Conservation (phyloP, 2,113 vertebrate species). For the Sclerurus mexicanus region DNA sequence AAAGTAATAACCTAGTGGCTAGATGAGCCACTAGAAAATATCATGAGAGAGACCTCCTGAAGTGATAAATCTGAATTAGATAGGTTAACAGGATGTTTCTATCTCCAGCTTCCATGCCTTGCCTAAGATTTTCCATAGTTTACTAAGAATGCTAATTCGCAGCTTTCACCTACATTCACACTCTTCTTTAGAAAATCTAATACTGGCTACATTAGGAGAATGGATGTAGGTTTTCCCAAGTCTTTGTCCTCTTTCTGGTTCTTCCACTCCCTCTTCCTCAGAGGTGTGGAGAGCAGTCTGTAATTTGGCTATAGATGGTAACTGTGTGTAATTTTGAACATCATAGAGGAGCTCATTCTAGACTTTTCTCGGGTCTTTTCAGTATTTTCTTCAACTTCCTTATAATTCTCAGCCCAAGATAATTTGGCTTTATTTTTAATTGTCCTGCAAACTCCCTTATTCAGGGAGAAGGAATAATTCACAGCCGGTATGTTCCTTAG, state of each 20-base stretch:
- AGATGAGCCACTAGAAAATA: not conserved
- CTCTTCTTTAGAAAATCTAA: not conserved
- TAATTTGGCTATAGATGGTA: not conserved
- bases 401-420: not conserved
- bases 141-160: not conserved
- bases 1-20: not conserved
- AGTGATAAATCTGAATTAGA: not conserved
- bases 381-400: not conserved
- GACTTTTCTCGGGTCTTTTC: not conserved
- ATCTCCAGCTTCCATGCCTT: not conserved
- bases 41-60: not conserved
- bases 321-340: not conserved
- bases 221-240: not conserved
- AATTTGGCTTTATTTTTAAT: conserved; percentile 3
- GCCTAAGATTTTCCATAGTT: not conserved
- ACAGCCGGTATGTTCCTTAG: not conserved
- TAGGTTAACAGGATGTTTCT: not conserved
- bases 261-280: not conserved
- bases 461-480: not conserved
- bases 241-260: not conserved
- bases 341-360: not conserved
- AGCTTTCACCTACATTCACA: not conserved
- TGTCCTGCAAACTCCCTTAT: not conserved
- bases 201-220: not conserved
- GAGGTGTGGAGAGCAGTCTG: not conserved